These are phyloP conservation scores for Pantherophis vulpinus DNA, from an alignment of 2,797 vertebrate species.

Conservation along the genomic window DNA sequence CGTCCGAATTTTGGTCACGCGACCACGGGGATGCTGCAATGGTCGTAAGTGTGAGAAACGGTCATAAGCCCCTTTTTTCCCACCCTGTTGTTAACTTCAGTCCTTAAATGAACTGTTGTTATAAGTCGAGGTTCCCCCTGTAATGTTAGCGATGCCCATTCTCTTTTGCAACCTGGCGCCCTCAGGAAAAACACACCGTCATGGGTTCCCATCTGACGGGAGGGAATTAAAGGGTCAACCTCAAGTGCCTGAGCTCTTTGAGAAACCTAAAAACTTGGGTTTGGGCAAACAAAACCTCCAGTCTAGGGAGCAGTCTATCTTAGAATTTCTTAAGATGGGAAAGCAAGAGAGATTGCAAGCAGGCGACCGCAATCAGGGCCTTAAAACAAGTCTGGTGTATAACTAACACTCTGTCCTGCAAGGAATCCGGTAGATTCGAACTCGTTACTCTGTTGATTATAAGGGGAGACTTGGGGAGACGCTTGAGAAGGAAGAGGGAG, in stretches of 20 bases:
- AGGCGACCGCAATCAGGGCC: too few relatives aligned
- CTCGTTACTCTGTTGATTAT: neutral
- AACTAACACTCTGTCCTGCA: neutral
- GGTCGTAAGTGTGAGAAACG: neutral
- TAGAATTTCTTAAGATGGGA: neutral
- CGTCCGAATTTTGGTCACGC: too few relatives aligned
- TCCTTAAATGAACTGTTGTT: neutral
- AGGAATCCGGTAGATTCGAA: neutral
- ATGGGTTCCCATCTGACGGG: fast-evolving
- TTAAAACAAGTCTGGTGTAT: too few relatives aligned
- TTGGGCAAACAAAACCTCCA: neutral
- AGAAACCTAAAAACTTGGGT: neutral
- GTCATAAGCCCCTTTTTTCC: too few relatives aligned
- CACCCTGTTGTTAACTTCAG: too few relatives aligned
- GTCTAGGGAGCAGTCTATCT: neutral
- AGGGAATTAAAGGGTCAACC: neutral
- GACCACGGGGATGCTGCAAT: neutral
- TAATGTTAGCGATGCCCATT: neutral
- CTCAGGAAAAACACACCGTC: neutral
- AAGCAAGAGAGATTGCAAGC: neutral
- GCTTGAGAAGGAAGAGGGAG: neutral
- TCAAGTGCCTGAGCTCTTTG: neutral
- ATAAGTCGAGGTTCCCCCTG: too few relatives aligned
- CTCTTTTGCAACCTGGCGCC: neutral
- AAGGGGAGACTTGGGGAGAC: too few relatives aligned